Evolutionary conservation across 1,140 invertebrate genomes (phyloP).

Genomic region (Drosophila subobscura): DNA sequence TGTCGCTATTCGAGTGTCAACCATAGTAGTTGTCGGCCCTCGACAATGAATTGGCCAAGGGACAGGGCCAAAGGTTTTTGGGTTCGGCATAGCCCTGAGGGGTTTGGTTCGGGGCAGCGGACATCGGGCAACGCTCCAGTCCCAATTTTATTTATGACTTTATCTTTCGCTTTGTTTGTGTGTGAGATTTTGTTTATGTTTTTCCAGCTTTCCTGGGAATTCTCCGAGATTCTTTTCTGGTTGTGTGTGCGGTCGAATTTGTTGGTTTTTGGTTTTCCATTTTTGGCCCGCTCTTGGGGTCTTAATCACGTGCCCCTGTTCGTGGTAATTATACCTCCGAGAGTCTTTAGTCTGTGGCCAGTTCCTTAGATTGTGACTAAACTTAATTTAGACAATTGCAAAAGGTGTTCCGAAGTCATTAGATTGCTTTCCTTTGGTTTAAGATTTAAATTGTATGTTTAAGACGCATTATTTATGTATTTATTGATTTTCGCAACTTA

Average conservation of each 20-base stretch:
- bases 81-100: slow-evolving; percentile 11
- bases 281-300: slow-evolving; percentile 41
- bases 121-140: slow-evolving; percentile 53
- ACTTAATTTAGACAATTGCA: slow-evolving; percentile 58
- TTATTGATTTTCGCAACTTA: background rate
- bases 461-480: background rate
- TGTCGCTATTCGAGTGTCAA: slow-evolving; percentile 60
- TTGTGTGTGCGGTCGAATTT: slow-evolving; percentile 56
- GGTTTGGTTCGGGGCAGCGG: background rate
- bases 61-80: slow-evolving; percentile 9
- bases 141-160: slow-evolving; percentile 80
- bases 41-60: slow-evolving; percentile 50
- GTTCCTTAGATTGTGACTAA: slow-evolving; percentile 68
- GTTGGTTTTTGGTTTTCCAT: slow-evolving; percentile 10
- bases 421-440: background rate
- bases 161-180: slow-evolving; percentile 75
- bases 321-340: slow-evolving; percentile 72
- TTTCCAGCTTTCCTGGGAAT: slow-evolving; percentile 72
- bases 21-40: slow-evolving; percentile 45
- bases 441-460: background rate
- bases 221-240: slow-evolving; percentile 68
- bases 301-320: slow-evolving; percentile 74
- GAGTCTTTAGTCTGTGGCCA: slow-evolving; percentile 68
- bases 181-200: slow-evolving; percentile 77
- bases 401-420: slow-evolving; percentile 10